phyloP scores from a whole-genome alignment of 2,797 vertebrate genomes.

The Protosalanx chinensis region DNA sequence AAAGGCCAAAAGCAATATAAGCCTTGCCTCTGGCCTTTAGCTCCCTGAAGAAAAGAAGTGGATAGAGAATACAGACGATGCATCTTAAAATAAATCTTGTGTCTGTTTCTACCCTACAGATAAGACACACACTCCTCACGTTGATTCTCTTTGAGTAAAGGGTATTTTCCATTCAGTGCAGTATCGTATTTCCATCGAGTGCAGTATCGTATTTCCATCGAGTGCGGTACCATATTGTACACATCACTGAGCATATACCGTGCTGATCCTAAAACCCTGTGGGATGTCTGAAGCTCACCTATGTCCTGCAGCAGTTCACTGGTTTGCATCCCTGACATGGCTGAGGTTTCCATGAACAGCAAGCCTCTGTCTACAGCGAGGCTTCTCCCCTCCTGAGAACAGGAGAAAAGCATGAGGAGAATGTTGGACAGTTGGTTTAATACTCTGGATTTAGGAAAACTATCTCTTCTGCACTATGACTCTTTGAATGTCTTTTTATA shows the following conservation, averaged over 20 bases:
- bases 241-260: too few relatives aligned
- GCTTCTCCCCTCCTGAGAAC: slow-evolving; percentile 69
- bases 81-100: neutral
- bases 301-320: slow-evolving; percentile 58
- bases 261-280: too few relatives aligned
- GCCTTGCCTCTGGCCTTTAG: neutral
- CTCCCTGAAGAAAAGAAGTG: neutral
- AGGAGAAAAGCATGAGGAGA: neutral
- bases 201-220: too few relatives aligned
- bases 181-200: neutral
- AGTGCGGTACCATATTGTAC: neutral
- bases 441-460: neutral
- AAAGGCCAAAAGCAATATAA: neutral
- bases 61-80: neutral
- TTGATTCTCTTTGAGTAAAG: neutral
- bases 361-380: slow-evolving; percentile 66
- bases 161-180: neutral
- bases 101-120: neutral
- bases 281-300: slow-evolving; percentile 60
- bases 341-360: slow-evolving; percentile 76
- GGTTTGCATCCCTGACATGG: slow-evolving; percentile 68
- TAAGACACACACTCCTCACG: neutral
- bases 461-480: neutral
- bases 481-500: too few relatives aligned
- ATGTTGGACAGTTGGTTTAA: neutral